Percentiles rank a stretch among this genome's conserved stretches.
These are phyloP conservation scores for Dyspetes luteomarginatus DNA, from an alignment of 2,888 invertebrate species.

Conservation along the genomic window DNA sequence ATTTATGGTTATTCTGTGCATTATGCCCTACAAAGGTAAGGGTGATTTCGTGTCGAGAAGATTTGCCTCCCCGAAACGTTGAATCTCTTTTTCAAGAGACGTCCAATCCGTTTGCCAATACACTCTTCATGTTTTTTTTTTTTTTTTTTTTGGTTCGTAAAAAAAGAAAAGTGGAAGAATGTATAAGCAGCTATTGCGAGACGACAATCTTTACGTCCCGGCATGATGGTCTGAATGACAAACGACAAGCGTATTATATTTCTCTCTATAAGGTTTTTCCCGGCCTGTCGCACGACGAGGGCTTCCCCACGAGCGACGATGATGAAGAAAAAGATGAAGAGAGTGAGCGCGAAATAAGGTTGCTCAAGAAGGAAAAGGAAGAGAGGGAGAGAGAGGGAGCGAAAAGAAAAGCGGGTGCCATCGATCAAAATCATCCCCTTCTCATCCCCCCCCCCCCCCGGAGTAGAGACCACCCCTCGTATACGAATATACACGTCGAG, in stretches of 20 bases:
- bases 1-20: neutral
- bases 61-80: neutral
- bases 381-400: constrained; percentile 19
- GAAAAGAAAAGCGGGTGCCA: constrained; percentile 61
- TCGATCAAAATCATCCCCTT: constrained; percentile 71
- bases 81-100: neutral
- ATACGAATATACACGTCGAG: neutral
- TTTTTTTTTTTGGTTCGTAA: neutral
- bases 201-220: constrained; percentile 39
- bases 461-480: constrained; percentile 18
- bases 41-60: neutral
- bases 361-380: no score
- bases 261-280: constrained; percentile 51
- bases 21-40: neutral
- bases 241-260: constrained; percentile 64
- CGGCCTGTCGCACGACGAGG: constrained; percentile 33
- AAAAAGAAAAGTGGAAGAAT: constrained; percentile 3
- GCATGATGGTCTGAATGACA: constrained; percentile 60
- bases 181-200: neutral
- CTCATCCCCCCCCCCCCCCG: neutral
- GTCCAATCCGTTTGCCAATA: neutral
- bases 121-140: neutral
- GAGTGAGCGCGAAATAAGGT: constrained; percentile 18
- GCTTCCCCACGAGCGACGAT: constrained; percentile 19
- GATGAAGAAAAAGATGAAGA: constrained; percentile 58